These are phyloP conservation scores for Taurulus bubalis DNA, from an alignment of 2,113 vertebrate species.

Conservation along the genomic window DNA sequence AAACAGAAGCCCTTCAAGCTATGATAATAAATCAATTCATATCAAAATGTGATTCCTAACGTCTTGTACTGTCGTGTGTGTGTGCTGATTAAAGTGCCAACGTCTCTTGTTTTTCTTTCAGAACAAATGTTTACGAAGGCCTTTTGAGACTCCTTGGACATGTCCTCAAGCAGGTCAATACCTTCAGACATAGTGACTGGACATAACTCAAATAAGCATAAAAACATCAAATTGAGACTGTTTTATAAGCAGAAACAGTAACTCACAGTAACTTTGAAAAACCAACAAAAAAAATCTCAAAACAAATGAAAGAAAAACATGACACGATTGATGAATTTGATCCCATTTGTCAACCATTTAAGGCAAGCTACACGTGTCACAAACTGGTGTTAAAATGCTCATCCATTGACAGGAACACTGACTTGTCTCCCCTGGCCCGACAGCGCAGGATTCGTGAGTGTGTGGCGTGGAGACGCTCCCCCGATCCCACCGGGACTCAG, in stretches of 20 bases:
- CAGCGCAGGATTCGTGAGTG: conserved; percentile 88
- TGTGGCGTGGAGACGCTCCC: conserved; percentile 89
- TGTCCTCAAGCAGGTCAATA: background rate
- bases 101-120: background rate
- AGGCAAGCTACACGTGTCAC: background rate
- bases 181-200: background rate
- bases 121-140: conserved; percentile 14
- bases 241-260: background rate
- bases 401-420: conserved; percentile 45
- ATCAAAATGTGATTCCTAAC: conserved; percentile 19
- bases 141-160: background rate
- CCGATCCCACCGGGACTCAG: conserved; percentile 88
- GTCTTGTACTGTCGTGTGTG: background rate
- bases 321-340: background rate
- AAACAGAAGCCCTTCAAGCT: conserved; percentile 18
- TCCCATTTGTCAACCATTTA: background rate
- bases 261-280: background rate
- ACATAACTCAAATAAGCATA: background rate
- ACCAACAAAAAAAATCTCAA: background rate
- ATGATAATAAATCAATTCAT: conserved; percentile 19
- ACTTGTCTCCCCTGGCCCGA: conserved; percentile 92
- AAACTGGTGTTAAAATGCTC: background rate
- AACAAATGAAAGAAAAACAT: background rate
- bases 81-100: conserved; percentile 21
- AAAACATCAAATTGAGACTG: background rate